These are phyloP conservation scores for Synchiropus splendidus DNA, from an alignment of 2,113 vertebrate species.

Conservation along the genomic window DNA sequence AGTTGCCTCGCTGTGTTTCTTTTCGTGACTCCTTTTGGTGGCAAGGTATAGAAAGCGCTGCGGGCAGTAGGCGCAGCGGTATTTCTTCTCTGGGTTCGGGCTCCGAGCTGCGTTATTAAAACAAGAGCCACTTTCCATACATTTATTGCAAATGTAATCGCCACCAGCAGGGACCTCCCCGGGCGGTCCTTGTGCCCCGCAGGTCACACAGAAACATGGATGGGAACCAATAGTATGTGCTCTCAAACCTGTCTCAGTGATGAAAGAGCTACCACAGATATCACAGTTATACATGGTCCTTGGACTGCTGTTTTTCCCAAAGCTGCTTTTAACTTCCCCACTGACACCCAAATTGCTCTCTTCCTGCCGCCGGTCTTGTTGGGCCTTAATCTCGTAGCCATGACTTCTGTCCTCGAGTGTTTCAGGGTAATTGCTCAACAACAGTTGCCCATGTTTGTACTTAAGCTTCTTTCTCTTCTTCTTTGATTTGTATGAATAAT, in stretches of 20 bases:
- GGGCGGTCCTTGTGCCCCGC: conserved; percentile 83
- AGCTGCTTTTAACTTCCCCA: conserved; percentile 51
- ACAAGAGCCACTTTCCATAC: conserved; percentile 80
- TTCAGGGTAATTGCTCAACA: conserved; percentile 41
- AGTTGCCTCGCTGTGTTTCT: conserved; percentile 77
- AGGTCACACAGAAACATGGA: conserved; percentile 82
- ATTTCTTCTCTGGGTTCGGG: conserved; percentile 85
- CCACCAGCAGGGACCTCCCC: conserved; percentile 73
- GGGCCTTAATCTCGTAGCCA: conserved; percentile 19
- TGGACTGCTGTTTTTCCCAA: conserved; percentile 68
- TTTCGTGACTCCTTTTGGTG: conserved; percentile 92
- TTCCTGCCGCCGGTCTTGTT: conserved; percentile 38
- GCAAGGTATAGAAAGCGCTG: conserved; percentile 92
- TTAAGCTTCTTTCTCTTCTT: conserved; percentile 84
- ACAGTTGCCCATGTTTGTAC: conserved; percentile 70
- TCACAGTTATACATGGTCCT: conserved; percentile 75
- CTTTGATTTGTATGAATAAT: conserved; percentile 96
- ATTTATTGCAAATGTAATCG: conserved; percentile 85
- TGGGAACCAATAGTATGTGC: conserved; percentile 86
- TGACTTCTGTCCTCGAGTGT: conserved; percentile 37
- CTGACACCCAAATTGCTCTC: conserved; percentile 53
- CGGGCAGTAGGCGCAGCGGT: conserved; percentile 90
- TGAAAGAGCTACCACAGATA: conserved; percentile 84
- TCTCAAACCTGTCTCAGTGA: conserved; percentile 80
- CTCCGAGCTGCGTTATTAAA: conserved; percentile 81